Conservation (phyloP, 2,888 invertebrate genomes). For the Beris chalybata region DNA sequence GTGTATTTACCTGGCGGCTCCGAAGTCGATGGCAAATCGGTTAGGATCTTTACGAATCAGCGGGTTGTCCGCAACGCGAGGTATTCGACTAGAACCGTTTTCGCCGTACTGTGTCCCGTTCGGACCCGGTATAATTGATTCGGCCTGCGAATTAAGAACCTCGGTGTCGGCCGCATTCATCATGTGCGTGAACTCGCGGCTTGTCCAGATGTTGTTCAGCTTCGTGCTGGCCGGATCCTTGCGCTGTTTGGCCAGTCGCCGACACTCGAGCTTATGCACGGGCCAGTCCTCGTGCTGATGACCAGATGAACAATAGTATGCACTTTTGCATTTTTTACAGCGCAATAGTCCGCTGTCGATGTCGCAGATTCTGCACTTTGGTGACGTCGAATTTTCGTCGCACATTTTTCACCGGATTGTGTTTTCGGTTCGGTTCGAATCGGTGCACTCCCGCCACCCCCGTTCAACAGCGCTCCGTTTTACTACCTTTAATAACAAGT, state of each 20-base stretch:
- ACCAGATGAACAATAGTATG: slow-evolving; percentile 77
- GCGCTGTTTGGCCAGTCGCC: slow-evolving; percentile 55
- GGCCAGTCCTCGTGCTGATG: slow-evolving; percentile 82
- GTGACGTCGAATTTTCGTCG: slow-evolving; percentile 23
- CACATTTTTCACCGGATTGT: slow-evolving; percentile 11
- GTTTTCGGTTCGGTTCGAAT: too few species aligned
- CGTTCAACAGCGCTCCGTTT: too few species aligned
- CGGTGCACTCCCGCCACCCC: too few species aligned
- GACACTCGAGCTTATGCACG: slow-evolving; percentile 68
- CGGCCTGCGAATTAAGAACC: slow-evolving; percentile 67
- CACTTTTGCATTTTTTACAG: slow-evolving; percentile 73
- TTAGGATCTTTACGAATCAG: slow-evolving; percentile 19
- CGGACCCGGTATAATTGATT: slow-evolving; percentile 50
- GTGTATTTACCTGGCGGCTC: slow-evolving; percentile 22
- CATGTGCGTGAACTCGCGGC: slow-evolving; percentile 33
- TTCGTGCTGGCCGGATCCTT: slow-evolving; percentile 42
- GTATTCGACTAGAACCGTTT: slow-evolving; percentile 43
- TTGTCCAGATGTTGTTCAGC: slow-evolving; percentile 42
- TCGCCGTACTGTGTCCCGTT: slow-evolving; percentile 45
- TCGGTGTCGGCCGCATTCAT: slow-evolving; percentile 62
- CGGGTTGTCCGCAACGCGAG: slow-evolving; percentile 5
- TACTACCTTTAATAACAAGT: too few species aligned
- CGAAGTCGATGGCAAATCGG: slow-evolving; percentile 24
- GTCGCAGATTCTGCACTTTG: slow-evolving; percentile 64
- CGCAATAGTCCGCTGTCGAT: slow-evolving; percentile 64